Evolutionary conservation across 2,113 vertebrate genomes (phyloP).

Genomic region (Festucalex cinctus): DNA sequence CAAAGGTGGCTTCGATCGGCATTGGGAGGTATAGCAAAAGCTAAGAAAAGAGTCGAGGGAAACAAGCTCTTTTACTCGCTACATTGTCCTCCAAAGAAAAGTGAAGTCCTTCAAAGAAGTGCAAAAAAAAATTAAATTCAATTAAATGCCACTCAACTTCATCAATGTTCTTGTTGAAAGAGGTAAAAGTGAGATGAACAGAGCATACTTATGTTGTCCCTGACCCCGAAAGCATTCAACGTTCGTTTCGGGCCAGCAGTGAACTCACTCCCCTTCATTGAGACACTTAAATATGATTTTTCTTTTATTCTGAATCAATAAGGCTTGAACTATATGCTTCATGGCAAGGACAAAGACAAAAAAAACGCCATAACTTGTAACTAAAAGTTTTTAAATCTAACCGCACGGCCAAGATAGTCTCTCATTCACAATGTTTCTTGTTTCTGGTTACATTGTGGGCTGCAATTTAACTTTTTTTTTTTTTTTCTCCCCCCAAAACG

Average conservation of each 20-base stretch:
- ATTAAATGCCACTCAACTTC: slow-evolving; percentile 6
- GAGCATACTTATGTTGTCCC: background rate
- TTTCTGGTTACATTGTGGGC: background rate
- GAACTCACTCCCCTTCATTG: background rate
- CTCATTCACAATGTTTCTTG: background rate
- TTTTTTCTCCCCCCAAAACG: background rate
- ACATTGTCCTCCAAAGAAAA: background rate
- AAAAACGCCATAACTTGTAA: background rate
- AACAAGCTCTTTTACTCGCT: background rate
- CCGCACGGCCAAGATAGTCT: background rate
- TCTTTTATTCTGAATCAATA: background rate
- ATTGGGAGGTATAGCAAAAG: background rate
- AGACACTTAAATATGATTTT: slow-evolving; percentile 4
- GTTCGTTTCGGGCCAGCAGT: background rate
- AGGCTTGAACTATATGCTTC: background rate
- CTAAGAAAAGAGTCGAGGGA: background rate
- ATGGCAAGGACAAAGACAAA: slow-evolving; percentile 1
- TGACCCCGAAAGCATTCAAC: background rate
- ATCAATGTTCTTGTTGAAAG: background rate
- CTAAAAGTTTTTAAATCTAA: background rate
- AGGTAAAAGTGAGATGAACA: slow-evolving; percentile 4
- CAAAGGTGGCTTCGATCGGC: background rate
- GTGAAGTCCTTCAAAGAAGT: background rate
- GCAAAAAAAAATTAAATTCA: background rate
- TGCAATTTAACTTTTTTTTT: background rate